A percentile compares a stretch with the other conserved stretches of the same genome.
Evolutionary conservation across 2,797 vertebrate species (phyloP).

Genomic region (Borostomias antarcticus): DNA sequence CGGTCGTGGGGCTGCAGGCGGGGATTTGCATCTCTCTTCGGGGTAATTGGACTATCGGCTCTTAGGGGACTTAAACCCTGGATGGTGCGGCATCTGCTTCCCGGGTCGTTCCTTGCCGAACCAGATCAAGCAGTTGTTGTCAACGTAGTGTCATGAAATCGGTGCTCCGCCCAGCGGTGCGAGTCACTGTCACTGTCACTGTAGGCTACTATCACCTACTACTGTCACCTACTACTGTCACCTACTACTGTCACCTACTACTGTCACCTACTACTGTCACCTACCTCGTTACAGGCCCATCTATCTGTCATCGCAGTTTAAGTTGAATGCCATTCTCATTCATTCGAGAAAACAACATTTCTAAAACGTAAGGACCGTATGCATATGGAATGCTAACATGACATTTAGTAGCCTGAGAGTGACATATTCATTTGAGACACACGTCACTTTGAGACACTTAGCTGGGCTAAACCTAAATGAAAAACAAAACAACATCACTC

Average conservation of each 20-base stretch:
- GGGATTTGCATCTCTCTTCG: conserved; percentile 46
- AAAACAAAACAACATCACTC: too few species aligned
- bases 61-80: conserved; percentile 61
- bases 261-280: too few species aligned
- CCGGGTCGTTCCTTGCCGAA: conserved; percentile 16
- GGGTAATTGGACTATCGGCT: conserved; percentile 67
- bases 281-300: too few species aligned
- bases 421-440: background rate
- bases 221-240: background rate
- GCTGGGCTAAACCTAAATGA: too few species aligned
- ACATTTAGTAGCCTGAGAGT: background rate
- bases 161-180: conserved; percentile 71
- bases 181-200: too few species aligned
- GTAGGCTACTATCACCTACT: conserved; percentile 1
- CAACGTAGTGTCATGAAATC: conserved; percentile 35
- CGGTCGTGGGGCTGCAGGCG: conserved; percentile 16
- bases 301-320: too few species aligned
- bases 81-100: conserved; percentile 49
- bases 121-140: conserved; percentile 10
- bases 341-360: too few species aligned
- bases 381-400: too few species aligned
- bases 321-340: too few species aligned
- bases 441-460: too few species aligned
- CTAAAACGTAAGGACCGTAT: too few species aligned
- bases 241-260: too few species aligned